These are phyloP conservation scores for Lethocerus indicus DNA, from an alignment of 1,140 invertebrate species.

Conservation along the genomic window DNA sequence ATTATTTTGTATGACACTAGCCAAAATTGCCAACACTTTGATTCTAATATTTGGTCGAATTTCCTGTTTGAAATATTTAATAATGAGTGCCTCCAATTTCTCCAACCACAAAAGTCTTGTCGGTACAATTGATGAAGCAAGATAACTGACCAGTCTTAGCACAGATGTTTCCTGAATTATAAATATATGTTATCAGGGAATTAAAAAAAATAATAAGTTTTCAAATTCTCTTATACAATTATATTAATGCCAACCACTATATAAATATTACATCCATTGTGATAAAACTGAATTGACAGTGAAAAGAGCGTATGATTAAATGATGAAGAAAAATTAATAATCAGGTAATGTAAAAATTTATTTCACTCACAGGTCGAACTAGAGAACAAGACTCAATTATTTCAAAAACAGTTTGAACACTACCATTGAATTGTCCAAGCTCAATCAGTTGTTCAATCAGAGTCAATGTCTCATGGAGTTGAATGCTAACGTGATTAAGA, in stretches of 20 bases:
- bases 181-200: not conserved
- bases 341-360: not conserved
- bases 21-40: constrained; percentile 45
- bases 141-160: constrained; percentile 43
- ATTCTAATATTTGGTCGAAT: constrained; percentile 45
- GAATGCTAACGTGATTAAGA: constrained; percentile 25
- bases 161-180: constrained; percentile 44
- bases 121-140: constrained; percentile 39
- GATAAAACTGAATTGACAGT: constrained; percentile 21
- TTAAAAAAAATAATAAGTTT: not conserved
- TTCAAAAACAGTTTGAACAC: constrained; percentile 49
- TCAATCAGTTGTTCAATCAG: constrained; percentile 56
- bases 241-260: no score
- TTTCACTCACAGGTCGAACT: constrained; percentile 37
- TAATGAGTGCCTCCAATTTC: constrained; percentile 44
- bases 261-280: not conserved
- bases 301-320: no score
- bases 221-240: not conserved
- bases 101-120: constrained; percentile 44
- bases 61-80: constrained; percentile 51
- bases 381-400: constrained; percentile 60
- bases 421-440: constrained; percentile 45
- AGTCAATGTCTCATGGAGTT: constrained; percentile 58
- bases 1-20: constrained; percentile 42
- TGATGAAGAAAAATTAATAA: no score